Evolutionary conservation across 2,797 vertebrate species (phyloP).

Genomic region (Amphiprion clarkii): DNA sequence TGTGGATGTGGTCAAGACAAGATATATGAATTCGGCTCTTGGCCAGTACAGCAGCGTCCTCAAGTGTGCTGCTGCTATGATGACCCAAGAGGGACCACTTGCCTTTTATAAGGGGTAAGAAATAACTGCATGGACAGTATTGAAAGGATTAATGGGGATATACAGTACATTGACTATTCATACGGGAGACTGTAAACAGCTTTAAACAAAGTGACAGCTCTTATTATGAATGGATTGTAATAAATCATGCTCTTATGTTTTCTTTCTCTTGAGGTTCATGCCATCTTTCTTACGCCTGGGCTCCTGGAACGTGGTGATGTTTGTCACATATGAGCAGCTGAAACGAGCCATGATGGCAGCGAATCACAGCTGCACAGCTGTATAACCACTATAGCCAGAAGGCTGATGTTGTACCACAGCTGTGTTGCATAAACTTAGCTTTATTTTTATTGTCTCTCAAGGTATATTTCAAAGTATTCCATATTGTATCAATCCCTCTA

Average conservation of each 20-base stretch:
- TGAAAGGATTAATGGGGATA: not conserved
- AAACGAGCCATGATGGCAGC: constrained; percentile 89
- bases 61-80: constrained; percentile 89
- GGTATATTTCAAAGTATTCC: constrained; percentile 14
- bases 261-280: constrained; percentile 85
- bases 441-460: constrained; percentile 10
- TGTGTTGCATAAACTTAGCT: constrained; percentile 12
- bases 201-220: not conserved
- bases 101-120: constrained; percentile 95
- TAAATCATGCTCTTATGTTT: constrained; percentile 6
- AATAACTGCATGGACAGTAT: not conserved
- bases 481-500: not conserved
- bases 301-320: constrained; percentile 98
- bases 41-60: constrained; percentile 89
- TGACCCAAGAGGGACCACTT: constrained; percentile 88
- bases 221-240: not conserved
- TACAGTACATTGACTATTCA: not conserved
- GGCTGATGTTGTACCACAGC: constrained; percentile 25
- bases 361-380: constrained; percentile 66
- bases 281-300: constrained; percentile 93
- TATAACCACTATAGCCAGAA: constrained; percentile 51
- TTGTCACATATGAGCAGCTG: constrained; percentile 95
- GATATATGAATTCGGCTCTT: constrained; percentile 91
- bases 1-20: constrained; percentile 88
- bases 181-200: not conserved